Percentiles rank a stretch among this genome's conserved stretches.
Conservation (phyloP, 2,888 invertebrate genomes). For the Ochropacha duplaris region DNA sequence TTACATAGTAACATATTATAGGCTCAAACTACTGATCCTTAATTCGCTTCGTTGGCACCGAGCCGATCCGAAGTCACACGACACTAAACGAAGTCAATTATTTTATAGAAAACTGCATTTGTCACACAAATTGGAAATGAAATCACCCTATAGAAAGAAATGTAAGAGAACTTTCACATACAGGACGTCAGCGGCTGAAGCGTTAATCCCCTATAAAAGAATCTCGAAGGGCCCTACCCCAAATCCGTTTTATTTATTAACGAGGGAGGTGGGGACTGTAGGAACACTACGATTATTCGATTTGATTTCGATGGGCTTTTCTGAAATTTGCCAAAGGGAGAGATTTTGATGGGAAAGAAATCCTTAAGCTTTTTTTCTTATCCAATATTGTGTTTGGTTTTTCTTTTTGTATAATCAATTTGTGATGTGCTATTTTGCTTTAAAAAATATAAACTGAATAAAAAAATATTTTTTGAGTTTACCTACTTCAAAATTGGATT, state of each 20-base stretch:
- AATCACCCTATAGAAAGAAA: slow-evolving; percentile 23
- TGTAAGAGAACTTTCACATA: slow-evolving; percentile 17
- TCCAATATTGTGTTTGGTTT: not conserved
- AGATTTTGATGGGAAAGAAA: slow-evolving; percentile 2
- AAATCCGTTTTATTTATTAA: slow-evolving; percentile 62
- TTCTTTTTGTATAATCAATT: not conserved
- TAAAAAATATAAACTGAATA: too few relatives aligned
- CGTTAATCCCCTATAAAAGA: slow-evolving; percentile 46
- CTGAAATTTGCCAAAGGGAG: slow-evolving; percentile 1
- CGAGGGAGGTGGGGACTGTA: slow-evolving; percentile 28
- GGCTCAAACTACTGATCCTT: not conserved
- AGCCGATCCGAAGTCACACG: slow-evolving; percentile 9
- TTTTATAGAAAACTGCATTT: slow-evolving; percentile 51
- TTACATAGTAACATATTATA: too few relatives aligned
- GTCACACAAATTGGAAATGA: slow-evolving; percentile 49
- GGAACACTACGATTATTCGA: slow-evolving; percentile 40
- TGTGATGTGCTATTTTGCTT: not conserved
- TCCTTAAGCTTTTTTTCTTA: not conserved
- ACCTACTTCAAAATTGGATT: too few relatives aligned
- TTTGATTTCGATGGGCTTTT: slow-evolving; percentile 29
- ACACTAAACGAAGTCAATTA: slow-evolving; percentile 55
- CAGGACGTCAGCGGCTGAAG: slow-evolving; percentile 39
- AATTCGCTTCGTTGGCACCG: not conserved
- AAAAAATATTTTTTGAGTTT: not conserved
- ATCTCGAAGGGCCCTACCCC: slow-evolving; percentile 44